Conservation (phyloP, 2,888 invertebrate genomes). For the Rhagium mordax region DNA sequence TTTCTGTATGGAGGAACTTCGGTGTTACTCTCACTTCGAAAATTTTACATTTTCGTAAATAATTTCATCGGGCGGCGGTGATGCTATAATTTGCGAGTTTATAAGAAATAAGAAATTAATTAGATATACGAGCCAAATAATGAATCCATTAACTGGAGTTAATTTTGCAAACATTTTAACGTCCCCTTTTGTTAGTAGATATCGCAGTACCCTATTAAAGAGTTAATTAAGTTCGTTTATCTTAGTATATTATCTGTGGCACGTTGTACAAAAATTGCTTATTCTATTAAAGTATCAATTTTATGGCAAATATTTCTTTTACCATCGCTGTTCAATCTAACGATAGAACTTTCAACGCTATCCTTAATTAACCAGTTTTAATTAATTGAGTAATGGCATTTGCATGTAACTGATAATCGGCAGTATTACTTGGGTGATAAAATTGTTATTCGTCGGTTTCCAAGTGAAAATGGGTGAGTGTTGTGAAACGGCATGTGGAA, state of each 20-base stretch:
- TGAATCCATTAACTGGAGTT: too few relatives aligned
- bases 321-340: not conserved
- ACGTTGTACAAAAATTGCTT: not conserved
- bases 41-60: too few relatives aligned
- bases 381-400: slow-evolving; percentile 33
- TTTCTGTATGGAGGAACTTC: too few relatives aligned
- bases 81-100: too few relatives aligned
- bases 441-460: not conserved
- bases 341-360: not conserved
- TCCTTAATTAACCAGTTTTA: not conserved
- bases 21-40: too few relatives aligned
- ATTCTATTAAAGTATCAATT: not conserved
- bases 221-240: not conserved
- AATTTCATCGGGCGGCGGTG: too few relatives aligned
- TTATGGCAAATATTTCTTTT: not conserved
- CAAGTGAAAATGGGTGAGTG: not conserved
- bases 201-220: too few relatives aligned
- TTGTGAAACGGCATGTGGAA: not conserved
- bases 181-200: too few relatives aligned
- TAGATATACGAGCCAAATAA: too few relatives aligned
- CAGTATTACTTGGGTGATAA: not conserved
- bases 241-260: not conserved
- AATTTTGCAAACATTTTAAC: too few relatives aligned
- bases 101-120: too few relatives aligned
- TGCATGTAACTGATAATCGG: slow-evolving; percentile 34